Base-by-base conservation (phyloP, 2,113 vertebrate genomes). In the Struthio camelus region DNA sequence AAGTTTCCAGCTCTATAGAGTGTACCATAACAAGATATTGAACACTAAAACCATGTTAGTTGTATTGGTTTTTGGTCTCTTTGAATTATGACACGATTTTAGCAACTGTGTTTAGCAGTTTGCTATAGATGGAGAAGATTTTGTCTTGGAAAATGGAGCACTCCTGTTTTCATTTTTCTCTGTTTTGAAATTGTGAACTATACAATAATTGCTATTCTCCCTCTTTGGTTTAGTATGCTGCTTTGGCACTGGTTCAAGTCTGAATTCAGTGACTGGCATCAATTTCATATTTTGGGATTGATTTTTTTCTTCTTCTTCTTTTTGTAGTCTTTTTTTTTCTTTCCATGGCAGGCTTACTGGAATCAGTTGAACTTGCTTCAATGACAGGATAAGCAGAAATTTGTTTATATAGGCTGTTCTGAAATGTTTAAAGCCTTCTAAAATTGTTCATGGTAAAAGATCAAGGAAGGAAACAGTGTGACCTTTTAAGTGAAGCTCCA, bases 381-480 rank as follows among this genome's bases (percentile, higher is more conserved):
- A 42, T 59, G 92, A 46, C 90, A 93, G 86, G 91, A 89, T 95
- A 82, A 97, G 91, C 91, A 82, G 79, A 86, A 92, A 59, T 78
- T 56, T 97, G 81, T 94, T 94, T 94, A 85, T 89, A 46, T 92
- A 79, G 69, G 62, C 91, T 80, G 78, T 87, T 87, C 54, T 77
- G 80, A 91, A 64, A 85, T 42, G 40, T 91, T 89, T 77, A 76
- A 89, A 89, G 87, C 91, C 78, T 89, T 94, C 91, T 92, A 94
- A 96, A 97, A 94, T 87, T 46, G 93, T 53, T 95, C 81, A 22
- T 70, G 71, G 53, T 95, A 64, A 53, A 94, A 94, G 78, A 95
- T 91, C 5, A 83, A 97, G 97, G 91, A 96, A 96, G 96, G 93
- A 96, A 97, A 66, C 75, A 27, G 78, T 1, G 12, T 97, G 95